phyloP scores from a whole-genome alignment of 2,888 invertebrate species.

The Flabesymbios commensalis region DNA sequence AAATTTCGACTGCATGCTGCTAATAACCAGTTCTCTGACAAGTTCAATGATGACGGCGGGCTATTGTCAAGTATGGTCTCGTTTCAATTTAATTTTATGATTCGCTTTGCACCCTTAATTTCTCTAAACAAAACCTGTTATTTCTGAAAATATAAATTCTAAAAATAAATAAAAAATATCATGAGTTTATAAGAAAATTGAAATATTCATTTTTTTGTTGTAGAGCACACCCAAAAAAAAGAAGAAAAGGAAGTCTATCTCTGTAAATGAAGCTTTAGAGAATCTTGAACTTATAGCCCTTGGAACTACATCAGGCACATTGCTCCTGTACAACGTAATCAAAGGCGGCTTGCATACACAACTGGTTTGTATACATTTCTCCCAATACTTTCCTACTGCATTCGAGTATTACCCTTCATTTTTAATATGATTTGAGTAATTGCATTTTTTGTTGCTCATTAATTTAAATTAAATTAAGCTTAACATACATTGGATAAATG shows the following conservation, averaged over 20 bases:
- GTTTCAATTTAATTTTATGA: no score
- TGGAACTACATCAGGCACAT: constrained; percentile 74
- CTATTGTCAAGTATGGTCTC: no score
- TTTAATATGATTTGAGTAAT: background rate
- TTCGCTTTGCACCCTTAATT: no score
- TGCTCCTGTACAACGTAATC: constrained; percentile 74
- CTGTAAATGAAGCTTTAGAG: constrained; percentile 46
- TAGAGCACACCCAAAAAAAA: constrained; percentile 36
- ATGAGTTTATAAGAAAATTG: no score
- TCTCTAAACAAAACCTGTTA: no score
- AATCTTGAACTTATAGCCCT: constrained; percentile 67
- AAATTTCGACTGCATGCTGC: no score
- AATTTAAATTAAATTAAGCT: no score
- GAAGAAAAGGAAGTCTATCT: constrained; percentile 50
- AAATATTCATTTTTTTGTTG: background rate
- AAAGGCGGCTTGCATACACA: constrained; percentile 69
- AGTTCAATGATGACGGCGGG: no score
- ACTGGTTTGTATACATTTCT: constrained; percentile 41
- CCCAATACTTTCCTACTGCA: background rate
- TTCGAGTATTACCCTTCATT: background rate
- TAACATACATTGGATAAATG: no score
- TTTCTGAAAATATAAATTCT: no score
- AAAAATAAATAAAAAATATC: no score
- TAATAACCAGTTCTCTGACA: no score
- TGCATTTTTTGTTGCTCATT: background rate